Conservation (phyloP, 1,140 invertebrate species). For the Metaphire vulgaris region DNA sequence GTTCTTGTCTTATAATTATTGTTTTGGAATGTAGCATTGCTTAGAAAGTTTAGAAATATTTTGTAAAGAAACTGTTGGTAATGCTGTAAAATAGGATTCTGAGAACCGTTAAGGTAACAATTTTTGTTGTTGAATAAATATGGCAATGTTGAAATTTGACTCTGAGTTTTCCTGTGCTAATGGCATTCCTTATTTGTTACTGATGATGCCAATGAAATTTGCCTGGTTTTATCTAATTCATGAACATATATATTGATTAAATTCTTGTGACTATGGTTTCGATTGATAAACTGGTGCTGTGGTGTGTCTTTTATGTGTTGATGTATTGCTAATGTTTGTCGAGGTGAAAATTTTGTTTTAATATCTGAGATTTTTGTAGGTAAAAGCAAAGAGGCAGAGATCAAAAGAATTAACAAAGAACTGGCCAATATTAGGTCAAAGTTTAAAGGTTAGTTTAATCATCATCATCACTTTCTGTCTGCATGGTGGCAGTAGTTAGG, state of each 20-base stretch:
- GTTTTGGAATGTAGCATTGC: background rate
- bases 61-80: background rate
- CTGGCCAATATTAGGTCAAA: constrained; percentile 98
- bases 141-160: background rate
- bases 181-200: too few species aligned
- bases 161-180: background rate
- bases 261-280: too few species aligned
- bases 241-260: too few species aligned
- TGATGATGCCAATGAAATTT: too few species aligned
- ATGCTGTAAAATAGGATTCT: background rate
- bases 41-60: background rate
- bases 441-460: constrained; percentile 77
- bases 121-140: background rate
- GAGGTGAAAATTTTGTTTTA: constrained; percentile 35
- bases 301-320: background rate
- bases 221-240: too few species aligned
- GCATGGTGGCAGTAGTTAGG: too few species aligned
- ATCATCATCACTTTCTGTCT: too few species aligned
- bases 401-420: constrained; percentile 99
- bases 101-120: background rate
- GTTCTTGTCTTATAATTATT: constrained; percentile 27
- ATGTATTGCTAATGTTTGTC: background rate
- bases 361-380: too few species aligned
- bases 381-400: constrained; percentile 99
- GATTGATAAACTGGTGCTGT: background rate